phyloP scores from a whole-genome alignment of 23 tunicate species.

The Styela plicata region DNA sequence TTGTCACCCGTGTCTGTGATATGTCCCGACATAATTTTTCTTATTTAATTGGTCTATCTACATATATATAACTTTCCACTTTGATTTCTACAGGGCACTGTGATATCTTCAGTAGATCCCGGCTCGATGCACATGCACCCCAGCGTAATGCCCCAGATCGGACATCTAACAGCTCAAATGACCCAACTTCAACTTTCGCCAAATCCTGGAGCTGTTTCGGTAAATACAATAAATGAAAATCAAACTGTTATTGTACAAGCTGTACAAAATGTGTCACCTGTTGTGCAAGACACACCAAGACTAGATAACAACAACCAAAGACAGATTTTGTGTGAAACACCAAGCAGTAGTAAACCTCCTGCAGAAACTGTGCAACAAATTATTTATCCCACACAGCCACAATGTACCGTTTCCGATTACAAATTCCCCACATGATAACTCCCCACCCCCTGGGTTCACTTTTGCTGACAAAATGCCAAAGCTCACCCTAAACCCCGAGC shows the following conservation, averaged over 20 bases:
- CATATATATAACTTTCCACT: neutral
- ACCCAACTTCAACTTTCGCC: constrained; percentile 68
- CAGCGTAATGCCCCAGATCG: constrained; percentile 66
- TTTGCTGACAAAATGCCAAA: neutral
- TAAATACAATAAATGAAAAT: constrained; percentile 30
- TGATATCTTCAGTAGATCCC: constrained; percentile 67
- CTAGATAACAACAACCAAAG: neutral
- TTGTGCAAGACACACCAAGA: neutral
- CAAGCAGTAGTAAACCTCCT: neutral
- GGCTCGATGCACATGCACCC: constrained; percentile 53
- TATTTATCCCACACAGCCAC: neutral
- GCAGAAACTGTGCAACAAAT: neutral
- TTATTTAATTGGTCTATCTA: neutral
- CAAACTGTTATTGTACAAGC: neutral
- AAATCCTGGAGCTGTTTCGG: constrained; percentile 57
- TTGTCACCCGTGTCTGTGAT: too few relatives aligned
- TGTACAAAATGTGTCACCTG: neutral
- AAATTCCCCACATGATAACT: neutral
- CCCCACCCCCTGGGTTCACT: constrained; percentile 12
- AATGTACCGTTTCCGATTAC: neutral
- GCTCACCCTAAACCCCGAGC: neutral
- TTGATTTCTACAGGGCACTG: constrained; percentile 46
- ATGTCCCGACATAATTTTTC: too few relatives aligned
- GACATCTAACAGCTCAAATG: constrained; percentile 69
- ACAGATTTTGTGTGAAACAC: neutral